Evolutionary conservation across 2,888 invertebrate genomes (phyloP), one percentile per base, ranked within the genome.

Genomic region (Melanchra persicariae): DNA sequence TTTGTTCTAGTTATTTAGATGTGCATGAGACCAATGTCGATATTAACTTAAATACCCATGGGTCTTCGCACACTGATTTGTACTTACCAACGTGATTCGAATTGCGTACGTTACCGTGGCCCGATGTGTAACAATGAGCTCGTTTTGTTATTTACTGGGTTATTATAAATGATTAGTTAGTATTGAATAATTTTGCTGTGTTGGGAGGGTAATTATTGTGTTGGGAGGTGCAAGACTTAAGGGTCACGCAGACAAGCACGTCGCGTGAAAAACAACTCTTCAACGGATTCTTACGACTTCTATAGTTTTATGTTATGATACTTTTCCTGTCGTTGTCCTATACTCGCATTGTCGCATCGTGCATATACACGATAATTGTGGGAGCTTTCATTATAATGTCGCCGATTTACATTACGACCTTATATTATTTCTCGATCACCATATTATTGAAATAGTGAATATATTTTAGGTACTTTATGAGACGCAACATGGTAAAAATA

Each of bases 61-160:
- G 60, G 51, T 43, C 54, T 57, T 54, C 59, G 70, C 60, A 68
- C 61, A 45, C 54, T 66, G 81, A 83, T 81, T 83, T 83, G 83
- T 84, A 74, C 74, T 83, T 83, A 79, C 45, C 71, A 68, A 79
- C 81, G 83, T 85, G 83, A 83, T 71, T 64, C 52, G 79, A 84
- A 85, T 85, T 49, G 52, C 54, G 65, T 45, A 66, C 54, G 49
- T 71, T 64, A 73, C 73, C 73, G 66, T 74, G 74, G 58, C 66
- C 47, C 72, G 52, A 57, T 55, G 67, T 73, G 74, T 68, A 61
- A 61, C 61, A 77, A 57, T 61, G 45, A 43, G 52, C 17, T n/a
- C 22, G 30, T 51, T 15, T 68, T 81, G 30, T 81, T 40, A 62
- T 59, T 45, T 43, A 59, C 40, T 59, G 12, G 22, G 19, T 75